Evolutionary conservation across 53 echinoderm and acorn worm genomes (phyloP).

Genomic region (Arbacia lixula): DNA sequence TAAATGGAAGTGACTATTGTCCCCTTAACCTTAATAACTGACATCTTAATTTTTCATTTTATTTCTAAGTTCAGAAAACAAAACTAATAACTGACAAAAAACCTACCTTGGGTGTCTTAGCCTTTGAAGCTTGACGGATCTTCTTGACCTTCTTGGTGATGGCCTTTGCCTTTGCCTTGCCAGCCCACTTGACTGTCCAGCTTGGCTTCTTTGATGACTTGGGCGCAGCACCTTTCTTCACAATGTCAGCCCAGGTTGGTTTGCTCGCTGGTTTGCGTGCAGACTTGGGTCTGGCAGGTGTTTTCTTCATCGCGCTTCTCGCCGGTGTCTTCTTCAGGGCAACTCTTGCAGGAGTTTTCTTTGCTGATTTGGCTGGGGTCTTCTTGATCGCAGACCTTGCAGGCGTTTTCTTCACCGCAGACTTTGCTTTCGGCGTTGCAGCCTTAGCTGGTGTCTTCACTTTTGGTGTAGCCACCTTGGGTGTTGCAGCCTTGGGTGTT

Average conservation of each 20-base stretch:
- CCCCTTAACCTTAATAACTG: too few relatives aligned
- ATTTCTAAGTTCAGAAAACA: too few relatives aligned
- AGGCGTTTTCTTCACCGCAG: conserved; percentile 55
- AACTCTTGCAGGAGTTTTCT: conserved; percentile 59
- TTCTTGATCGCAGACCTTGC: conserved; percentile 41
- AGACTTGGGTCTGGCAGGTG: conserved; percentile 69
- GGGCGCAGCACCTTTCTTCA: conserved; percentile 72
- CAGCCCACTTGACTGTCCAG: conserved; percentile 57
- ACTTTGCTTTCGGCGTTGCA: conserved; percentile 26
- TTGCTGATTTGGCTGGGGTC: conserved; percentile 44
- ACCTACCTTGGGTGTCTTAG: conserved; percentile 88
- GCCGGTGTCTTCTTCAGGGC: conserved; percentile 62
- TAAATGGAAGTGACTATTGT: too few relatives aligned
- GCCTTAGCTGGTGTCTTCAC: conserved; percentile 28
- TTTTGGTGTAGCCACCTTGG: conserved; percentile 49
- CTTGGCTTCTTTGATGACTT: conserved; percentile 21
- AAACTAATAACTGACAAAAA: too few relatives aligned
- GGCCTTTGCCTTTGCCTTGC: conserved; percentile 53
- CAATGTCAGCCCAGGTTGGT: conserved; percentile 92
- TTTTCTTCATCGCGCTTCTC: conserved; percentile 51
- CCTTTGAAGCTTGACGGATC: conserved; percentile 47
- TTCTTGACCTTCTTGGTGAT: conserved; percentile 45
- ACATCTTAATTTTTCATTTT: too few relatives aligned
- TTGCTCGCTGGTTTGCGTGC: conserved; percentile 59
- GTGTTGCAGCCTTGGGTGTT: conserved; percentile 43